Evolutionary conservation across 1,140 invertebrate species (phyloP).

Genomic region (Pectinophora gossypiella): DNA sequence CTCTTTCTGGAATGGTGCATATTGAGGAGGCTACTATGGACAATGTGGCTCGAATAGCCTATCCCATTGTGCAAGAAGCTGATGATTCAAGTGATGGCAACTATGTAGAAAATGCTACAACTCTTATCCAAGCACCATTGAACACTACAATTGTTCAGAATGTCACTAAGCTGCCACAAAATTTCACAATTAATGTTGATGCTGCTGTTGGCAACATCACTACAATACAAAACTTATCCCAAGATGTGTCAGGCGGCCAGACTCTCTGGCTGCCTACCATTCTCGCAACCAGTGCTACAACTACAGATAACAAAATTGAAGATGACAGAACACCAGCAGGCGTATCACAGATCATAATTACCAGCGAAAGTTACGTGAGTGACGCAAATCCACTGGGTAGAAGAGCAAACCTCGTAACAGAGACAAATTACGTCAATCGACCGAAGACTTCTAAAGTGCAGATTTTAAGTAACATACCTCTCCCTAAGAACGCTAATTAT

Average conservation of each 20-base stretch:
- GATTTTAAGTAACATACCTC: constrained; percentile 66
- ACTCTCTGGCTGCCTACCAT: constrained; percentile 67
- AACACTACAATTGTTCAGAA: constrained; percentile 66
- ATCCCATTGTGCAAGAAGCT: constrained; percentile 56
- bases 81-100: constrained; percentile 55
- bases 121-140: constrained; percentile 62
- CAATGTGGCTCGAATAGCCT: constrained; percentile 51
- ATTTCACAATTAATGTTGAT: constrained; percentile 69
- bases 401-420: constrained; percentile 59
- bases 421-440: constrained; percentile 52
- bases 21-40: constrained; percentile 55
- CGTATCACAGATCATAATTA: constrained; percentile 71
- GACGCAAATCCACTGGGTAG: constrained; percentile 40
- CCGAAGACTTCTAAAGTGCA: constrained; percentile 65
- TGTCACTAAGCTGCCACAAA: constrained; percentile 67
- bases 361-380: constrained; percentile 63
- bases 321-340: constrained; percentile 51
- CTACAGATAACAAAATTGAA: constrained; percentile 52
- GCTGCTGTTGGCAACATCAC: constrained; percentile 64
- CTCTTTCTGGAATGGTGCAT: constrained; percentile 55
- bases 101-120: constrained; percentile 57
- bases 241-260: constrained; percentile 62
- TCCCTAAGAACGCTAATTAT: constrained; percentile 62
- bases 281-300: constrained; percentile 48
- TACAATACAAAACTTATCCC: constrained; percentile 66